Percentiles rank a stretch among this genome's conserved stretches.
These are phyloP conservation scores for Lutjanus argentimaculatus DNA, from an alignment of 2,797 vertebrate species.

Conservation along the genomic window DNA sequence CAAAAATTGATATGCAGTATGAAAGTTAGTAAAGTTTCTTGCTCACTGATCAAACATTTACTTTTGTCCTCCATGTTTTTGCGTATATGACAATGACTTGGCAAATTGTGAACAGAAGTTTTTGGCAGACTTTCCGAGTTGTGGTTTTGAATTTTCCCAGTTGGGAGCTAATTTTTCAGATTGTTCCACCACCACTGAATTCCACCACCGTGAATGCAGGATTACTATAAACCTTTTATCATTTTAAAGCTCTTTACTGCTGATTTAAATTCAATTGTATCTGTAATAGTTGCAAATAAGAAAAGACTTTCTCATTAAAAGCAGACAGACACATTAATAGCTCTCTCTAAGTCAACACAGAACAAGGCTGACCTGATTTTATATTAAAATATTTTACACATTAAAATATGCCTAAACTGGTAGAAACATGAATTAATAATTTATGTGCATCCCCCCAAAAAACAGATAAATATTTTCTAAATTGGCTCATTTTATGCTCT, in stretches of 20 bases:
- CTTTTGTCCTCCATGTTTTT: neutral
- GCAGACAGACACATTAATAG: neutral
- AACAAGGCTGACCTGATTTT: conserved; percentile 50
- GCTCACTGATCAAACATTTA: no score
- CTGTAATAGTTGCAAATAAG: conserved; percentile 9
- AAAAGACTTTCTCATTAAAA: conserved; percentile 4
- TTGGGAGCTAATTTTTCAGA: no score
- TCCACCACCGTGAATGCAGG: no score
- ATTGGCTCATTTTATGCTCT: conserved; percentile 60
- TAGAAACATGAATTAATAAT: conserved; percentile 44
- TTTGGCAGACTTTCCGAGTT: no score
- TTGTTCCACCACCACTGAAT: no score
- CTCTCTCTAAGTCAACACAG: neutral
- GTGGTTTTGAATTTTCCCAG: no score
- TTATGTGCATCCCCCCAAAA: conserved; percentile 41
- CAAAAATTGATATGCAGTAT: no score
- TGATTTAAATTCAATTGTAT: neutral
- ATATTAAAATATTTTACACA: conserved; percentile 23
- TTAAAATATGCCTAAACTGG: conserved; percentile 39
- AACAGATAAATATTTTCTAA: conserved; percentile 67
- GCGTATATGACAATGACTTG: neutral
- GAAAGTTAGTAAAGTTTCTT: no score
- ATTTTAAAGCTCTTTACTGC: neutral
- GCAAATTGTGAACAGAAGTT: no score
- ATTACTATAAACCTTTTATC: neutral